These are phyloP conservation scores for Hippoglossus stenolepis DNA, from an alignment of 2,113 vertebrate species.

Conservation along the genomic window DNA sequence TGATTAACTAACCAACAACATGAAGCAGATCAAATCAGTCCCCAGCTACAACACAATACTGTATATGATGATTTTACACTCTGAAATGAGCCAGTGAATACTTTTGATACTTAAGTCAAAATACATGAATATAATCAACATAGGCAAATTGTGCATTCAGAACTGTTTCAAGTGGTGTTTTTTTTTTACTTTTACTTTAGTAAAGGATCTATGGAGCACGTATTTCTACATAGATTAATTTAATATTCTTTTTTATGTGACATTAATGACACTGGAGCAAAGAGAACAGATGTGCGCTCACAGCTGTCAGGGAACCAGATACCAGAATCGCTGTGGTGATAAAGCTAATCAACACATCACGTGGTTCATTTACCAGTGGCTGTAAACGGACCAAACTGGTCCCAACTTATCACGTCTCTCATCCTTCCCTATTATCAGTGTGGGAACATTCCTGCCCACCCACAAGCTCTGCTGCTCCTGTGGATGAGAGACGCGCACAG, in stretches of 20 bases:
- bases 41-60: too few species aligned
- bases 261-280: neutral
- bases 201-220: too few species aligned
- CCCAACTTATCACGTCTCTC: conserved; percentile 23
- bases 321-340: conserved; percentile 19
- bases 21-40: too few species aligned
- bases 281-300: neutral
- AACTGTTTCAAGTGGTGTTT: too few species aligned
- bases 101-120: too few species aligned
- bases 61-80: too few species aligned
- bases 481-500: neutral
- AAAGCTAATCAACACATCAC: conserved; percentile 20
- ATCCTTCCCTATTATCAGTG: neutral
- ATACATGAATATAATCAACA: too few species aligned
- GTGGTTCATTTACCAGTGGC: neutral
- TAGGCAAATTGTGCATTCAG: too few species aligned
- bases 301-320: conserved; percentile 15
- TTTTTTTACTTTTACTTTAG: too few species aligned
- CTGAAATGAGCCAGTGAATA: too few species aligned
- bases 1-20: too few species aligned
- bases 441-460: neutral
- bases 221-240: too few species aligned
- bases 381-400: conserved; percentile 17
- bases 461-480: neutral
- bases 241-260: neutral